phyloP scores from a whole-genome alignment of 2,113 vertebrate genomes.

The Misgurnus mizolepis region DNA sequence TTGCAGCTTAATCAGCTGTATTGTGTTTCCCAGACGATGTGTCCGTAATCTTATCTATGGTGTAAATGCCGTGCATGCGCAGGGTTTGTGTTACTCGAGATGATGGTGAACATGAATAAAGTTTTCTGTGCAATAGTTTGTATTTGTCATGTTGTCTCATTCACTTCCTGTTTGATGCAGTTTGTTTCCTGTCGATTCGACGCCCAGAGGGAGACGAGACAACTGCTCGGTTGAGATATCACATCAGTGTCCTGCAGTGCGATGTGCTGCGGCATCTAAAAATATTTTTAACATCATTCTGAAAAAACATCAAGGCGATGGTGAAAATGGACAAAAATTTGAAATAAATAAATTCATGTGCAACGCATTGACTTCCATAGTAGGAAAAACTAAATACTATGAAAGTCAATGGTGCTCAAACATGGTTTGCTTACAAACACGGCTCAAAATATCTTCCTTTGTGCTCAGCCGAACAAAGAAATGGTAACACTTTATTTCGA shows the following conservation, averaged over 20 bases:
- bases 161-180: neutral
- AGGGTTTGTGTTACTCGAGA: neutral
- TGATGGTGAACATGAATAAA: neutral
- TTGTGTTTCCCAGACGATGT: neutral
- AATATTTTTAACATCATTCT: neutral
- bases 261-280: neutral
- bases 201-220: neutral
- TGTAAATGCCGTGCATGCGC: neutral
- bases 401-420: no score
- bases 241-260: neutral
- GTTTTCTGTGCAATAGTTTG: neutral
- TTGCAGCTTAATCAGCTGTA: neutral
- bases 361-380: no score
- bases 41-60: constrained; percentile 12
- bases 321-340: no score
- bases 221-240: neutral
- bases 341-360: no score
- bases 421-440: no score
- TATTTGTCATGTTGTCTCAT: neutral
- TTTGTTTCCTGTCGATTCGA: neutral
- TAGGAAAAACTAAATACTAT: no score
- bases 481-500: no score
- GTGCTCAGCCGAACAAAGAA: no score
- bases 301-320: no score
- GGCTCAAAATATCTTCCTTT: no score